Evolutionary conservation across 1,140 invertebrate species (phyloP).

Genomic region (Doryteuthis pealeii): DNA sequence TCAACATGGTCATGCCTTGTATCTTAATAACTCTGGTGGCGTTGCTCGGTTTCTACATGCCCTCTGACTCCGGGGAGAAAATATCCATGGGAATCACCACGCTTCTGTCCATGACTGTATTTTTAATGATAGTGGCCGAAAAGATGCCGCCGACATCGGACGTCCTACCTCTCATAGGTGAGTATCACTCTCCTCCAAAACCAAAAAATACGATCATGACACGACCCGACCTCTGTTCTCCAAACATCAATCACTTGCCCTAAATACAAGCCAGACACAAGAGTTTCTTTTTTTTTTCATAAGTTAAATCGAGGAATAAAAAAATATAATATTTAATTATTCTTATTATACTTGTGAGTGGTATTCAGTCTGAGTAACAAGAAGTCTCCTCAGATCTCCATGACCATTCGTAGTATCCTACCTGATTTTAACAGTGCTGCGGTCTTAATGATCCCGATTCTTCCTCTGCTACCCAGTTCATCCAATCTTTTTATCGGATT

Average conservation of each 20-base stretch:
- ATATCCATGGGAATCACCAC: constrained; percentile 75
- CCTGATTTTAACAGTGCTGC: no score
- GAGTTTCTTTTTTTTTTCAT: neutral
- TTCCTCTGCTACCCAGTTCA: no score
- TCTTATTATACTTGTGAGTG: no score
- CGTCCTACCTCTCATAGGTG: constrained; percentile 83
- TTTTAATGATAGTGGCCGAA: constrained; percentile 89
- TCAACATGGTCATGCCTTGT: constrained; percentile 87
- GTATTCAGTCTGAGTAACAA: no score
- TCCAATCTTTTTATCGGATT: no score
- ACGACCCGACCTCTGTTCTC: no score
- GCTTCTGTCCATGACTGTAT: constrained; percentile 88
- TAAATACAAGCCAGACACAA: neutral
- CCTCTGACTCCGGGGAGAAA: constrained; percentile 88
- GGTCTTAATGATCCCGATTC: no score
- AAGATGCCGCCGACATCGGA: constrained; percentile 90
- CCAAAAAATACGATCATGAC: neutral
- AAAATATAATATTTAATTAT: no score
- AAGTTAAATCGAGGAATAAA: no score
- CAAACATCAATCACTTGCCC: neutral
- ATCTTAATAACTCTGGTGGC: constrained; percentile 84
- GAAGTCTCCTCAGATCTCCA: no score
- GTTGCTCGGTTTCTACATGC: constrained; percentile 87
- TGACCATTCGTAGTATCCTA: no score
- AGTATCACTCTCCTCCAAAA: constrained; percentile 46